Conservation (phyloP, 2,113 vertebrate species). For the Takifugu flavidus region DNA sequence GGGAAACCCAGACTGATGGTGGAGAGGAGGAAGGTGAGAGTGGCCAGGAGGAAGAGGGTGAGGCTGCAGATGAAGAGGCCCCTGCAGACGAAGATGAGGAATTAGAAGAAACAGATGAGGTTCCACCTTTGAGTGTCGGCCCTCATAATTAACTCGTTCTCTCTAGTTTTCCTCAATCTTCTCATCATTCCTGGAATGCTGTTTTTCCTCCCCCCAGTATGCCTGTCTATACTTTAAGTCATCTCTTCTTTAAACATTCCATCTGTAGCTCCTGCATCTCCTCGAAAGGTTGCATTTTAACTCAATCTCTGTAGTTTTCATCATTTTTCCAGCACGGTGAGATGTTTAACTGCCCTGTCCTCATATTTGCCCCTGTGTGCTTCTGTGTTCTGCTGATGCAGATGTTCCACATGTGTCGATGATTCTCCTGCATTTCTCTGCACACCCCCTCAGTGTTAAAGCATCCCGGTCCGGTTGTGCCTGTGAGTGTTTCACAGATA, state of each 20-base stretch:
- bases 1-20: constrained; percentile 40
- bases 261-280: constrained; percentile 21
- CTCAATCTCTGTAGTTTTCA: constrained; percentile 15
- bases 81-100: constrained; percentile 20
- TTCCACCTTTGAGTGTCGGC: constrained; percentile 21
- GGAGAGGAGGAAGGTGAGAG: constrained; percentile 21
- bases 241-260: constrained; percentile 11
- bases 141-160: constrained; percentile 5
- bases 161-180: constrained; percentile 10
- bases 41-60: constrained; percentile 24
- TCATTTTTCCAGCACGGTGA: background rate
- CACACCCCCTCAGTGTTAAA: no score
- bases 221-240: constrained; percentile 10
- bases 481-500: no score
- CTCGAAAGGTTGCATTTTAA: background rate
- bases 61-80: constrained; percentile 36
- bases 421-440: background rate
- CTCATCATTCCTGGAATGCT: constrained; percentile 39
- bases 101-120: constrained; percentile 46
- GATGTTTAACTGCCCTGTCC: constrained; percentile 15
- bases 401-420: constrained; percentile 7
- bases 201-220: constrained; percentile 22
- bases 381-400: background rate
- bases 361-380: background rate
- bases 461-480: no score